Percentiles rank a stretch among this genome's conserved stretches.
Evolutionary conservation across 1,140 invertebrate species (phyloP).

Genomic region (Lamellibrachia luymesi): DNA sequence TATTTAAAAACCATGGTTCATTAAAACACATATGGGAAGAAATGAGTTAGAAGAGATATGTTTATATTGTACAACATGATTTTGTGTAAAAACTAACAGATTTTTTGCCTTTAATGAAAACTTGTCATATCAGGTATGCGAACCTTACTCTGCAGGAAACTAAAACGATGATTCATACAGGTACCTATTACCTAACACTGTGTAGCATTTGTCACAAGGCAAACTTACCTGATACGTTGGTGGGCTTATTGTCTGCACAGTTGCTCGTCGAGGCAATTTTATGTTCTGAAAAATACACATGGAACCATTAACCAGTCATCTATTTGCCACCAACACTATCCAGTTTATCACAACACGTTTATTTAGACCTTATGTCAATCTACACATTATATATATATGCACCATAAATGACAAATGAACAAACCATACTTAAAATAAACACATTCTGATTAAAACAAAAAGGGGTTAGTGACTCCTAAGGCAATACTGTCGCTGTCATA

Average conservation of each 20-base stretch:
- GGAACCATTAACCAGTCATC: neutral
- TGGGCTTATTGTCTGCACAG: neutral
- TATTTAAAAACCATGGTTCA: too few relatives aligned
- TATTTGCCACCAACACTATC: neutral
- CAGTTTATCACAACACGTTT: neutral
- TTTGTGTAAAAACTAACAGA: too few relatives aligned
- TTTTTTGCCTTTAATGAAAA: neutral
- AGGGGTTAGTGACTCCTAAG: too few relatives aligned
- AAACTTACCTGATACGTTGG: neutral
- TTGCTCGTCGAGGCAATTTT: neutral
- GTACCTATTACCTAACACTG: neutral
- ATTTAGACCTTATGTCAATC: neutral
- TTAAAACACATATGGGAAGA: too few relatives aligned
- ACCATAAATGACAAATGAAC: too few relatives aligned
- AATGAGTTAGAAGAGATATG: too few relatives aligned
- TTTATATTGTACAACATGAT: too few relatives aligned
- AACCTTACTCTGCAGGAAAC: neutral
- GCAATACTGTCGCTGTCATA: too few relatives aligned
- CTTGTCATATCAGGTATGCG: neutral
- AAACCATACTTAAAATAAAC: too few relatives aligned
- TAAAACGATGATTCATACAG: neutral
- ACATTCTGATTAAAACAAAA: too few relatives aligned
- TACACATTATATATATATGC: neutral
- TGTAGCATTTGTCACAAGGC: neutral
- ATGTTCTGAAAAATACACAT: neutral